Conservation (phyloP, 1,140 invertebrate genomes). For the Cydia splendana region DNA sequence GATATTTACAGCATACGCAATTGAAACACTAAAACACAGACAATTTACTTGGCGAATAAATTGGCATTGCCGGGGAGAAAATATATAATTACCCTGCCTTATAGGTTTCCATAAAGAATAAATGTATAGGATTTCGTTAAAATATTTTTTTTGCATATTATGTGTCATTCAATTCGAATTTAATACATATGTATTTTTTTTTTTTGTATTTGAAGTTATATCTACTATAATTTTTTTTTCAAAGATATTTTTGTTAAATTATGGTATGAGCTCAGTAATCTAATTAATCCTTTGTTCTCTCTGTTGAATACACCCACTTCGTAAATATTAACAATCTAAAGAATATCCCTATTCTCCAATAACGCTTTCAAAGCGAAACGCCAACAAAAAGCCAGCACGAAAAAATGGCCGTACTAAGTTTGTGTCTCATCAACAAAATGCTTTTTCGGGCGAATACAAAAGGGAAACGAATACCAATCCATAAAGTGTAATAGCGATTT, state of each 20-base stretch:
- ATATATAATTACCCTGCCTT: too few species aligned
- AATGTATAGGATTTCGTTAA: too few species aligned
- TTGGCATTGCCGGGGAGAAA: too few species aligned
- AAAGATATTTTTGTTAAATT: background rate
- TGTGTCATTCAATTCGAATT: too few species aligned
- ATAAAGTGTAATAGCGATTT: slow-evolving; percentile 56
- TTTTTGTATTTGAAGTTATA: too few species aligned
- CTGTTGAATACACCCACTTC: background rate
- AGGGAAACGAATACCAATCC: slow-evolving; percentile 55
- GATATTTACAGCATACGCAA: too few species aligned
- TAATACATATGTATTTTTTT: background rate
- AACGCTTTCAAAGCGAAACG: slow-evolving; percentile 29
- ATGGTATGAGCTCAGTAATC: too few species aligned
- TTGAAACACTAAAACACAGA: too few species aligned
- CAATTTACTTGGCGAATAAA: too few species aligned
- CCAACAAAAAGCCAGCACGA: slow-evolving; percentile 25
- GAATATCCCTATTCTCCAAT: slow-evolving; percentile 27
- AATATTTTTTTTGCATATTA: too few species aligned
- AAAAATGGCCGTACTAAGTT: slow-evolving; percentile 40
- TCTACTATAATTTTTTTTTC: too few species aligned
- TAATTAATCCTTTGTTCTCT: background rate
- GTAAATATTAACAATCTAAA: slow-evolving; percentile 27
- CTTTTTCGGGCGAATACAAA: slow-evolving; percentile 44
- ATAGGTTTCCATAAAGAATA: too few species aligned
- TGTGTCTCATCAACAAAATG: slow-evolving; percentile 51